Evolutionary conservation across 1,140 invertebrate species (phyloP), one percentile per base, ranked within the genome.

Genomic region (Drosophila virilis): DNA sequence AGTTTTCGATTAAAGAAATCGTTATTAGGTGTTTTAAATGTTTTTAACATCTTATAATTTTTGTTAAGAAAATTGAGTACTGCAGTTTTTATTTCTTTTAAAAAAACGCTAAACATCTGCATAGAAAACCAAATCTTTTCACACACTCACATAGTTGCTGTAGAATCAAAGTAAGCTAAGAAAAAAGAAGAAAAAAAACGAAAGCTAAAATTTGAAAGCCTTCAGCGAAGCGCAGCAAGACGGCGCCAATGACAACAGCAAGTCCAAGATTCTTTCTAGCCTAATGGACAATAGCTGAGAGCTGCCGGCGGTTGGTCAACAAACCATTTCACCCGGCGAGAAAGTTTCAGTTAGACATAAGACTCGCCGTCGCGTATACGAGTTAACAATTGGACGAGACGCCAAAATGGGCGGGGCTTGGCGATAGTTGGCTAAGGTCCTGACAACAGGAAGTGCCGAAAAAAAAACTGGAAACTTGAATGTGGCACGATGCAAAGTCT

Each of bases 141-240:
- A 10, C 35, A 52, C 38, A 54, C 33, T 22, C 22, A 22, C 22
- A 22, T 22, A 22, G 22, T 55, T 9, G 48, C n/a, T 38, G 33
- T 51, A 70, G 75, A 76, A 80, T 73, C 78, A 65, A 60, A 71
- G 80, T 80, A 78, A 80, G 78, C 78, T 80, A 79, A 43, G 48
- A 77, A 76, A 80, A 80, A 81, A 48, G 28, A 82, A 82, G 78
- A 81, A 81, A 22, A 48, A 48, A 82, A 82, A 82, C 80, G 80
- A 82, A 81, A 81, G 79, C 79, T 74, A 52, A 58, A 74, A 70
- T 78, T 82, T 68, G 68, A 78, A 82, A 74, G 77, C 79, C 79
- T 65, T 58, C 59, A 52, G 32, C 17, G 8, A 9, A 54, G 59
- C 59, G 66, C 33, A 40, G 45, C 58, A 13, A 61, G 42, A 35